These are phyloP conservation scores for Luidia sarsii DNA, from an alignment of 53 echinoderm and acorn worm genomes.

Conservation along the genomic window DNA sequence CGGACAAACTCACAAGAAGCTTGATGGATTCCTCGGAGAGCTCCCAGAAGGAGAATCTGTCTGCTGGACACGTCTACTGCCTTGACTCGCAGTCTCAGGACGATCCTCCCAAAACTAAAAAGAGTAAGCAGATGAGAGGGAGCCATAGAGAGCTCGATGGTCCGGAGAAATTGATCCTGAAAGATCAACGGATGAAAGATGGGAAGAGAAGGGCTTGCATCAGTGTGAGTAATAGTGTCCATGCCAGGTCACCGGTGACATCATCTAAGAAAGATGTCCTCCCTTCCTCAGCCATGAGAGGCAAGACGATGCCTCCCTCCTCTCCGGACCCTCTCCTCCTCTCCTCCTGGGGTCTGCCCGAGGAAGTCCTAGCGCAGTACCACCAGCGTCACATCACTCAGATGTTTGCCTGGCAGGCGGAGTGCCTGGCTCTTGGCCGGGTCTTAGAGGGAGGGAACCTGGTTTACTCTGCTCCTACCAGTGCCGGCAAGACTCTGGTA, in stretches of 20 bases:
- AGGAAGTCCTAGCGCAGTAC: slow-evolving; percentile 82
- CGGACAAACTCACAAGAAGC: neutral
- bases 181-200: neutral
- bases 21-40: neutral
- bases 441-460: slow-evolving; percentile 90
- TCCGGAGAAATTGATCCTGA: neutral
- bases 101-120: neutral
- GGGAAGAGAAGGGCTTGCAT: neutral
- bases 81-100: slow-evolving; percentile 23
- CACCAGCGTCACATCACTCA: slow-evolving; percentile 75
- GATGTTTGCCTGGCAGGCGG: slow-evolving; percentile 98
- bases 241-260: no score
- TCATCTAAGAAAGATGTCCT: neutral
- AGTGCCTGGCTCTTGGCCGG: slow-evolving; percentile 76
- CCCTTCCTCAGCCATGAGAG: slow-evolving; percentile 34
- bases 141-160: neutral
- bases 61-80: slow-evolving; percentile 52
- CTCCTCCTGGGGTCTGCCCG: slow-evolving; percentile 96
- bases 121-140: no score
- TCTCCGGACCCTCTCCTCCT: slow-evolving; percentile 76
- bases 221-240: no score
- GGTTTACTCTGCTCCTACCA: slow-evolving; percentile 97
- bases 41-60: slow-evolving; percentile 16
- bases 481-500: slow-evolving; percentile 98
- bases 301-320: slow-evolving; percentile 50